Evolutionary conservation across 2,888 invertebrate species (phyloP).

Genomic region (Trachelus iudaicus): DNA sequence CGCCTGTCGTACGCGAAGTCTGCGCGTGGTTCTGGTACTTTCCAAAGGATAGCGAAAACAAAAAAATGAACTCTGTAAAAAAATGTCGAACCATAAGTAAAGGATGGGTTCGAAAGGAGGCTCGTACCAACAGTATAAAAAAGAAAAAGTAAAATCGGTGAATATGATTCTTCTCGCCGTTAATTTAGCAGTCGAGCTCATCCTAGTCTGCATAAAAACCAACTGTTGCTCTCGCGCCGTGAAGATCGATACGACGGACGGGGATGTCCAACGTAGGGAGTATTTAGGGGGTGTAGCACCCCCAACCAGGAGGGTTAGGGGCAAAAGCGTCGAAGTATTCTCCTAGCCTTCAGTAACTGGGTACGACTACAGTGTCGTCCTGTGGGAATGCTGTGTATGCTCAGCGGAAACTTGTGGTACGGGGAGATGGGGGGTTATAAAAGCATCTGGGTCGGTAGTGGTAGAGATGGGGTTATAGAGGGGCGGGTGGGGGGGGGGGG

Average conservation of each 20-base stretch:
- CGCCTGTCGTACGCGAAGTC: too few species aligned
- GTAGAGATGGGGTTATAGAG: not conserved
- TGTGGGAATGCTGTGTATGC: not conserved
- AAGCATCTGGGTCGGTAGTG: not conserved
- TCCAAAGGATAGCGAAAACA: not conserved
- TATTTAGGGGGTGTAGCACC: not conserved
- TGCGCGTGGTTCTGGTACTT: too few species aligned
- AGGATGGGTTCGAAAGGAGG: not conserved
- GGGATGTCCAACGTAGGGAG: not conserved
- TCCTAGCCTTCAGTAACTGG: not conserved
- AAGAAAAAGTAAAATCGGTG: not conserved
- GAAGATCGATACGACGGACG: conserved; percentile 42
- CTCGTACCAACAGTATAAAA: not conserved
- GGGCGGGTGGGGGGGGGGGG: not conserved
- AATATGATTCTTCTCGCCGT: not conserved
- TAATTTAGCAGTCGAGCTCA: conserved; percentile 28
- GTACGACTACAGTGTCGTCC: not conserved
- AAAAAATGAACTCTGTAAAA: not conserved
- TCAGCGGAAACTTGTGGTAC: not conserved
- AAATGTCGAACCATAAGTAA: not conserved
- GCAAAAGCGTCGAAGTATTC: not conserved
- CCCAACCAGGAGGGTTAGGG: not conserved
- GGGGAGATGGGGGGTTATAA: not conserved
- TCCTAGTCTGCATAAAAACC: conserved; percentile 54
- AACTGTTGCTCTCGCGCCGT: conserved; percentile 49